Base-by-base conservation (phyloP, 1,140 invertebrate genomes). In the Drosophila watanabei region DNA sequence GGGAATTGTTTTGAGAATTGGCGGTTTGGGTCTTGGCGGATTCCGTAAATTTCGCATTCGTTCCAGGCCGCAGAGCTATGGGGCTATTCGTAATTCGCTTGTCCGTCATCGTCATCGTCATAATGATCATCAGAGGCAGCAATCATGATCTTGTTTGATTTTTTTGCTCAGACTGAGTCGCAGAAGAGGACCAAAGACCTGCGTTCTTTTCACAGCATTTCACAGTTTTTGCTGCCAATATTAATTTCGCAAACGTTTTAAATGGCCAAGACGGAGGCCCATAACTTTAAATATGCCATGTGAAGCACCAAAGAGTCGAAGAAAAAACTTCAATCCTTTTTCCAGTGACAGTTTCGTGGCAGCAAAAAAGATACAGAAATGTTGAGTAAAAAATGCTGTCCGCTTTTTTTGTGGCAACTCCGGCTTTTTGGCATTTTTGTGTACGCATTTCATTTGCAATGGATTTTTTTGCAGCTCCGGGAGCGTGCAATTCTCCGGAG, bases 1-100 rank as follows among this genome's bases (percentile, higher is more conserved):
- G 80, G 75, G 76, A 90, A 92, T 92, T 87, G 80, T 75, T 65
- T 65, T 81, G 65, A 70, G 65, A 70, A 68, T 79, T 88, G 66
- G 48, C 48, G 73, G 79, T 68, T 49, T 43, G 86, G 63, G 70
- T 79, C 61, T 72, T 90, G 62, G 79, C 86, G 86, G 86, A 90
- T 90, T 90, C 86, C 86, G 86, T 90, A 90, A 90, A 90, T 90
- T 86, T 90, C 79, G 70, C 64, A 90, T 90, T 90, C 82, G 87
- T 90, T 90, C 87, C 87, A 52, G 82, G 54, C 43, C 69, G 64
- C 79, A 54, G 70, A 80, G 76, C 75, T 79, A 85, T 85, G 89
- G 89, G 82, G 82, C 80, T 90, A 92, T 92, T 92, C 89, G 89
- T 92, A 89, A 92, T 92, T 92, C 89, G 89, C 85, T 92, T 92